Evolutionary conservation across 64 coral and sea anemone genomes (phyloP).

Genomic region (Acropora tenuis): DNA sequence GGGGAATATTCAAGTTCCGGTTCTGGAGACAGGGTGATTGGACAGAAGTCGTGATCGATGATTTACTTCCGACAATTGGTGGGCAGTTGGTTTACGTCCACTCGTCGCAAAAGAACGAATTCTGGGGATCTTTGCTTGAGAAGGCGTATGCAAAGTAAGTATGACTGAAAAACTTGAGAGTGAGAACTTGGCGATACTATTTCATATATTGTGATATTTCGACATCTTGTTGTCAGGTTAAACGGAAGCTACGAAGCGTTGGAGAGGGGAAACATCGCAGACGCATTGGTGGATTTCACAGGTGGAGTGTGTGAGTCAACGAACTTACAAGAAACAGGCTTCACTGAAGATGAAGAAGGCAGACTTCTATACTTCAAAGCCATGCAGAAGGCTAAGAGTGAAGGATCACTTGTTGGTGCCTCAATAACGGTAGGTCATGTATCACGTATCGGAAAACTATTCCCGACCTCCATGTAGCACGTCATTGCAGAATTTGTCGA

Average conservation of each 20-base stretch:
- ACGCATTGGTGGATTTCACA: constrained; percentile 83
- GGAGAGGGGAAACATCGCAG: constrained; percentile 78
- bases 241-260: constrained; percentile 78
- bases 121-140: constrained; percentile 89
- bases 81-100: constrained; percentile 78
- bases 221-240: neutral
- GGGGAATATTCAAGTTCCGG: constrained; percentile 87
- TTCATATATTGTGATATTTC: neutral
- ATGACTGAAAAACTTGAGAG: neutral
- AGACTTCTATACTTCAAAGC: constrained; percentile 70
- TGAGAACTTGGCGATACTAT: too few relatives aligned
- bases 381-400: constrained; percentile 64
- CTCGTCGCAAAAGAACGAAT: constrained; percentile 79
- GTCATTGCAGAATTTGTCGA: too few relatives aligned
- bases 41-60: constrained; percentile 90
- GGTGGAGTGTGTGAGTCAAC: constrained; percentile 78
- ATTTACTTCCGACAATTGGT: constrained; percentile 79
- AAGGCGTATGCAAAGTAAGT: constrained; percentile 94
- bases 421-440: constrained; percentile 67
- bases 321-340: constrained; percentile 34
- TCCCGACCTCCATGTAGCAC: too few relatives aligned
- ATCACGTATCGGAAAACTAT: too few relatives aligned
- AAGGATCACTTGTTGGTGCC: constrained; percentile 72
- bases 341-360: constrained; percentile 64
- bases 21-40: constrained; percentile 87